A percentile compares a stretch with the other conserved stretches of the same genome.
phyloP scores from a whole-genome alignment of 2,113 vertebrate genomes.

The Sturnira hondurensis region DNA sequence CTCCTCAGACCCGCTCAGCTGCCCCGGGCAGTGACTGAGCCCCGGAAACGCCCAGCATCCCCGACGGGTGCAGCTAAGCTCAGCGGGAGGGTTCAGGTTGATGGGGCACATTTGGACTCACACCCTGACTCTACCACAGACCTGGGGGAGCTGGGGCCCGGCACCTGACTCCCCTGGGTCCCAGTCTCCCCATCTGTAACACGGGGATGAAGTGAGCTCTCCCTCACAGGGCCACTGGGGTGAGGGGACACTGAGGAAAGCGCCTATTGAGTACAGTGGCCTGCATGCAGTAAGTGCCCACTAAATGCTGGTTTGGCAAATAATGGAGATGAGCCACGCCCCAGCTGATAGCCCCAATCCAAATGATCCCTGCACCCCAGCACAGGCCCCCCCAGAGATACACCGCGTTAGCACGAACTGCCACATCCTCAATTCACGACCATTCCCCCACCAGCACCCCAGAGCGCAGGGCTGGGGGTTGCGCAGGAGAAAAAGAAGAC shows the following conservation, averaged over 20 bases:
- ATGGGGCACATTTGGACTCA: too few relatives aligned
- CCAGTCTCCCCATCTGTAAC: background rate
- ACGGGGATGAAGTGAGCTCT: too few relatives aligned
- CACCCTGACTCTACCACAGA: background rate
- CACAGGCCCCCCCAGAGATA: background rate
- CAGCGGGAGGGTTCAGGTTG: accelerated
- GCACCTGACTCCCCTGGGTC: background rate
- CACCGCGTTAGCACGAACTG: background rate
- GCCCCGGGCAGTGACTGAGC: background rate
- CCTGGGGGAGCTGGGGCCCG: background rate
- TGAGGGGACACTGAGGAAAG: background rate
- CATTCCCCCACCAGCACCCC: background rate
- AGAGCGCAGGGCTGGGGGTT: background rate
- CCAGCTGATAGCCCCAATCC: background rate
- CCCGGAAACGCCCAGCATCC: background rate
- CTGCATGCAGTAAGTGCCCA: background rate
- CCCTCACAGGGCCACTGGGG: background rate
- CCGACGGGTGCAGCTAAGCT: background rate
- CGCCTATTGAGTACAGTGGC: background rate
- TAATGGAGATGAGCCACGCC: background rate
- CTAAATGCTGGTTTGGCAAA: background rate
- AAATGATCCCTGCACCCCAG: background rate
- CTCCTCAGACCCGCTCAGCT: background rate
- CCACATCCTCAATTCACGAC: background rate
- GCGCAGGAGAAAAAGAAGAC: background rate